These are phyloP conservation scores for Holocentrus rufus DNA, from an alignment of 2,797 vertebrate species.

Conservation along the genomic window DNA sequence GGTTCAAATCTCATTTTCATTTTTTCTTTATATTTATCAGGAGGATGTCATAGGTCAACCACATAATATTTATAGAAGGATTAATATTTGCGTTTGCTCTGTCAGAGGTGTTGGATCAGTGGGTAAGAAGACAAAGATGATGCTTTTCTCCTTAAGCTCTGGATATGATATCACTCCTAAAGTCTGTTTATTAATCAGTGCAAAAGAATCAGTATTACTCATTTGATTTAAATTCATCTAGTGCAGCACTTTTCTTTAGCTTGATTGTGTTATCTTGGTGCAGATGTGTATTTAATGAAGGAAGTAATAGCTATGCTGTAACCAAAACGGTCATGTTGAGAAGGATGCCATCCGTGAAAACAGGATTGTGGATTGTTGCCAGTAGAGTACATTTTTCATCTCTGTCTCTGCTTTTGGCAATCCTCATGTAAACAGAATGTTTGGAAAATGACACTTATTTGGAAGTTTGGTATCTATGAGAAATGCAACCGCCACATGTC, in stretches of 20 bases:
- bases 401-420: slow-evolving; percentile 1
- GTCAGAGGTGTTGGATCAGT: not conserved
- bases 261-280: slow-evolving; percentile 32
- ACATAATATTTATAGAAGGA: not conserved
- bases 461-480: slow-evolving; percentile 8
- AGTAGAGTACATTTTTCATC: not conserved
- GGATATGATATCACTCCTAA: slow-evolving; percentile 7
- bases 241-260: slow-evolving; percentile 46
- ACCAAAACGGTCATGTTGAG: not conserved
- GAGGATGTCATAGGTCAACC: slow-evolving; percentile 25
- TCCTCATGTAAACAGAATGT: slow-evolving; percentile 19
- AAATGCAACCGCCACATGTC: slow-evolving; percentile 18
- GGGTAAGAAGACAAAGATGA: not conserved
- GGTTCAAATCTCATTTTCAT: not conserved
- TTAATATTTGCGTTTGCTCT: not conserved
- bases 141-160: slow-evolving; percentile 2
- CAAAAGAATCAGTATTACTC: slow-evolving; percentile 5
- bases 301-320: not conserved
- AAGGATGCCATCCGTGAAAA: slow-evolving; percentile 11
- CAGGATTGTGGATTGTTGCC: slow-evolving; percentile 11
- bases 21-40: slow-evolving; percentile 12
- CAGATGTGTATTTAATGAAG: slow-evolving; percentile 46
- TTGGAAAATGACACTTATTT: slow-evolving; percentile 13
- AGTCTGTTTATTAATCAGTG: not conserved
- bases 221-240: slow-evolving; percentile 38